A percentile compares a stretch with the other conserved stretches of the same genome.
These are phyloP conservation scores for Platysternon megacephalum DNA, from an alignment of 2,113 vertebrate genomes.

Conservation along the genomic window DNA sequence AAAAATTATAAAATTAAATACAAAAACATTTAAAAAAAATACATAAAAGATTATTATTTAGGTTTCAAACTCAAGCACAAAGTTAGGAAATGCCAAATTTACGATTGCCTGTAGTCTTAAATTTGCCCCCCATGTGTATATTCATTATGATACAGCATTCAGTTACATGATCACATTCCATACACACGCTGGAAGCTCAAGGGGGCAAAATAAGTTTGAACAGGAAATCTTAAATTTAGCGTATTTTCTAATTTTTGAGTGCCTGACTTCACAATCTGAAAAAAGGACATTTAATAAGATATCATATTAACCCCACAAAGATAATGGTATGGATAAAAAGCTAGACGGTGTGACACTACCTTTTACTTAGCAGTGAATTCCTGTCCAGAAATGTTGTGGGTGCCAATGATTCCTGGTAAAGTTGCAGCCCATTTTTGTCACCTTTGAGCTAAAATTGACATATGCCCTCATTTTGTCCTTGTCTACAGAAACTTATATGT, in stretches of 20 bases:
- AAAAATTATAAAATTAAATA: not conserved
- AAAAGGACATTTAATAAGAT: not conserved
- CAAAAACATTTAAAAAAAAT: too few relatives aligned
- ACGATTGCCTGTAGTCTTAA: not conserved
- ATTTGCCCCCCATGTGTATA: not conserved
- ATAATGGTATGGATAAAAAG: not conserved
- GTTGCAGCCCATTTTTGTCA: not conserved
- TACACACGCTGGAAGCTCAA: too few relatives aligned
- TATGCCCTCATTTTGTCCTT: rapidly evolving
- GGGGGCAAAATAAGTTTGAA: too few relatives aligned
- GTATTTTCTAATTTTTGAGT: too few relatives aligned
- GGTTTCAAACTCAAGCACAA: not conserved
- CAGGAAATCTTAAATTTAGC: too few relatives aligned
- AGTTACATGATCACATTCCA: not conserved
- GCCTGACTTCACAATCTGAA: not conserved
- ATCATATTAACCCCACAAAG: not conserved
- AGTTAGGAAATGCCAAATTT: not conserved
- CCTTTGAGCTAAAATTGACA: not conserved
- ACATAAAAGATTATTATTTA: not conserved
- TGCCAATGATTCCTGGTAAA: not conserved
- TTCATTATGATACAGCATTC: not conserved
- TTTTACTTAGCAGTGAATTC: not conserved
- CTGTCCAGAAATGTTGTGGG: not conserved
- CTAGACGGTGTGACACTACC: not conserved
- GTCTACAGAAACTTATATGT: not conserved